A percentile compares a stretch with the other conserved stretches of the same genome.
phyloP scores from a whole-genome alignment of 2,113 vertebrate genomes.

The Crotalus helleri region DNA sequence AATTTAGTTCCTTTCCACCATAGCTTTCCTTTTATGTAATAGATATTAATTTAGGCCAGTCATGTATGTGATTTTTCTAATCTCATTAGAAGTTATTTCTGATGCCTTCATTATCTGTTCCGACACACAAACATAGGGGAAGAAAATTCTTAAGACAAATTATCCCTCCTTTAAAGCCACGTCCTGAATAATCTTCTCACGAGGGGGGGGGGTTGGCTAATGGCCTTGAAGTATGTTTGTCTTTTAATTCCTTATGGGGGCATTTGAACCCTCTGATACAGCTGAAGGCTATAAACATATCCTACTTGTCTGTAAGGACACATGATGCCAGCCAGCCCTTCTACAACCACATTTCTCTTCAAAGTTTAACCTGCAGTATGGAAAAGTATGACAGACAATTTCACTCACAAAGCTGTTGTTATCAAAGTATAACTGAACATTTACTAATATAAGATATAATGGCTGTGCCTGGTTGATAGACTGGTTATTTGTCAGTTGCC shows the following conservation, averaged over 20 bases:
- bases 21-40: slow-evolving; percentile 36
- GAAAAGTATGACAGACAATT: background rate
- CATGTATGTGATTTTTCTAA: slow-evolving; percentile 38
- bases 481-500: background rate
- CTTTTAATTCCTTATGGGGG: slow-evolving; percentile 9
- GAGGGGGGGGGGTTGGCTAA: slow-evolving; percentile 6
- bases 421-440: background rate
- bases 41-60: slow-evolving; percentile 41
- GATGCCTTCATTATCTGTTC: slow-evolving; percentile 42
- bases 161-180: background rate
- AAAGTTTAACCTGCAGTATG: background rate
- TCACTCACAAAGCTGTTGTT: background rate
- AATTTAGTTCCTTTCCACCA: background rate
- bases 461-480: background rate
- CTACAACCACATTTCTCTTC: background rate
- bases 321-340: background rate
- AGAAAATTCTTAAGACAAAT: slow-evolving; percentile 35
- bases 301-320: background rate
- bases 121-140: slow-evolving; percentile 29
- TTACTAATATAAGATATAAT: background rate
- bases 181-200: background rate
- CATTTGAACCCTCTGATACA: slow-evolving; percentile 12
- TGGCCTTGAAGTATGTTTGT: background rate
- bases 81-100: slow-evolving; percentile 46
- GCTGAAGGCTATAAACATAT: slow-evolving; percentile 7